Conservation (phyloP, 2,888 invertebrate genomes). For the Drosophila villosipedis region DNA sequence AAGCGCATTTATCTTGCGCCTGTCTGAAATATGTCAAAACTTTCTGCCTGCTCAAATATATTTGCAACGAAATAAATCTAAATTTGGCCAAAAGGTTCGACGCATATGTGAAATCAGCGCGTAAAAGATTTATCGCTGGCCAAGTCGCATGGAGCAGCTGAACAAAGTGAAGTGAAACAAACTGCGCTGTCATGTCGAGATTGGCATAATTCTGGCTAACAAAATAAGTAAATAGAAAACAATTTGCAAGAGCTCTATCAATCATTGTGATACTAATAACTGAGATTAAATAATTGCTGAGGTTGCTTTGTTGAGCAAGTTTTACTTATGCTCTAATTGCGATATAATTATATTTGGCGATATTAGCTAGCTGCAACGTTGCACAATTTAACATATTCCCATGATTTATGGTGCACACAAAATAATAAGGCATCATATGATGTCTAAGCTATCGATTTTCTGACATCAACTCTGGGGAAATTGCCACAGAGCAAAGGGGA, state of each 20-base stretch:
- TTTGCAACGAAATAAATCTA: conserved; percentile 70
- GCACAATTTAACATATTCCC: conserved; percentile 43
- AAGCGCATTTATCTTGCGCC: conserved; percentile 60
- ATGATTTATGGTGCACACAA: conserved; percentile 62
- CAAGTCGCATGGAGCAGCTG: conserved; percentile 59
- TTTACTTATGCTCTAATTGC: conserved; percentile 35
- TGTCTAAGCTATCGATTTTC: conserved; percentile 72
- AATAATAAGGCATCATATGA: conserved; percentile 70
- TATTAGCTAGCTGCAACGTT: conserved; percentile 37
- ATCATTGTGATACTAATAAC: conserved; percentile 29
- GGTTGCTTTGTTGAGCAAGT: conserved; percentile 1
- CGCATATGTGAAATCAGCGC: conserved; percentile 72
- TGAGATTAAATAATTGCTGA: not conserved
- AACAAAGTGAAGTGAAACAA: conserved; percentile 30
- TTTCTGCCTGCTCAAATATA: conserved; percentile 50
- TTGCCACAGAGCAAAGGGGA: conserved; percentile 16
- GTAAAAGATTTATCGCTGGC: conserved; percentile 65
- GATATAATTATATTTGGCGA: conserved; percentile 24
- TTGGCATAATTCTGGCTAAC: conserved; percentile 8
- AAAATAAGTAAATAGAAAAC: conserved; percentile 9
- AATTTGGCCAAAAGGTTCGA: conserved; percentile 51
- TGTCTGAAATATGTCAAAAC: conserved; percentile 74
- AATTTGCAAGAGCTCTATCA: conserved; percentile 24
- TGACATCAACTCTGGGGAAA: conserved; percentile 50
- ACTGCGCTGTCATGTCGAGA: conserved; percentile 34